Evolutionary conservation across 1,140 invertebrate genomes (phyloP), one percentile per base, ranked within the genome.

Genomic region (Bombus picipes): DNA sequence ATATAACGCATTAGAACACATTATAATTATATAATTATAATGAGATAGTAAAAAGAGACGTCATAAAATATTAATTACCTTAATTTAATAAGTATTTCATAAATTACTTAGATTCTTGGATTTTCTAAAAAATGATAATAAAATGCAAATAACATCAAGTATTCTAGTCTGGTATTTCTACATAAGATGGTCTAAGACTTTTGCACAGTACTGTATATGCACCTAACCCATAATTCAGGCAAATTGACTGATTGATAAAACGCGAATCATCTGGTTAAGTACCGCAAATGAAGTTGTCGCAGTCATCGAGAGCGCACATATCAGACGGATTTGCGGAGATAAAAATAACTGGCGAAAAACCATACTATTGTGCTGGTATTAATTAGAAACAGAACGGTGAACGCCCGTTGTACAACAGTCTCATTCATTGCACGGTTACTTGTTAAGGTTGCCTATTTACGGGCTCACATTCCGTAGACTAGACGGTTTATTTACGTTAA

Each of bases 391-490:
- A 73, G 70, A 15, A 22, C 59, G 65, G 39, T 74, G 81, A 76
- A 65, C 66, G 73, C 62, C 59, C 74, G 74, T 74, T 62, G 77
- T 34, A 89, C 75, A 90, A 88, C 59, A 85, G 59, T 47, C 47
- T 83, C 89, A 83, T 87, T 90, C 86, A 85, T 90, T 76, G 71
- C 37, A 65, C 47, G 85, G 39, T 83, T 75, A 78, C 81, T 83
- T 53, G 72, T 89, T 87, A 81, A 72, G 57, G 28, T 79, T 81
- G 59, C 59, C 59, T 88, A 88, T 75, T 88, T 77, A 77, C 62
- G 32, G 37, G 13, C 9, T 5, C 34, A 71, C 34, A 32, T 43
- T 75, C 37, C 62, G 65, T 9, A 22, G 13, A 43, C 41, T 53
- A 25, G n/a, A 28, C 59, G 57, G 47, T 62, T 28, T 10, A 62